Evolutionary conservation across 1,140 invertebrate genomes (phyloP), one percentile per base, ranked within the genome.

Genomic region (Hyphantria cunea): DNA sequence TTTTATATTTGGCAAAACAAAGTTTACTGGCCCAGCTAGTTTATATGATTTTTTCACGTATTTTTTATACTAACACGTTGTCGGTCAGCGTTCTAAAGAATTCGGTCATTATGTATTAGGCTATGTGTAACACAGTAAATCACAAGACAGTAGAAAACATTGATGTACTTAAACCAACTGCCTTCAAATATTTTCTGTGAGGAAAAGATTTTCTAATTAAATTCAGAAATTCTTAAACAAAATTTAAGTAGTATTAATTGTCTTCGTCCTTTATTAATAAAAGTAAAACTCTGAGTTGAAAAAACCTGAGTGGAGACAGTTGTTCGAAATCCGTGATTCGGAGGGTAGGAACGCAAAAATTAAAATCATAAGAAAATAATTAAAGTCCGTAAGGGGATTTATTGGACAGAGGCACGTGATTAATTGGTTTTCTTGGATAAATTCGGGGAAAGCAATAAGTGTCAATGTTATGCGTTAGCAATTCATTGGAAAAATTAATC

Each of bases 301-400:
- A 86, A 88, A 87, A 82, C 80, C 68, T 49, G 74, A 84, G 80
- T 83, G 81, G 85, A 87, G 85, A 90, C 87, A 88, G 87, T 90
- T 90, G 87, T 87, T 85, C 74, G 39, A 78, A 83, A 84, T 84
- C 82, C 78, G 64, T 75, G 82, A 84, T 80, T 76, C 55, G 54
- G 77, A 80, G 80, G 84, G 77, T 72, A 52, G 45, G 64, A 68
- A 64, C 60, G 64, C 65, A 79, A 80, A 91, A 91, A 91, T 90
- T 90, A 89, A 88, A 90, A 89, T 91, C 84, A 90, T 90, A 91
- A 90, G 86, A 89, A 91, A 90, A 91, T 90, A 91, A 91, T 91
- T 89, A 85, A 84, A 86, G 78, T 88, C 77, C 84, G 84, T 83
- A 84, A 86, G 79, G 82, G 80, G 84, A 90, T 91, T 91, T 90